A percentile compares a stretch with the other conserved stretches of the same genome.
Evolutionary conservation across 1,140 invertebrate genomes (phyloP).

Genomic region (Phenacoccus solenopsis): DNA sequence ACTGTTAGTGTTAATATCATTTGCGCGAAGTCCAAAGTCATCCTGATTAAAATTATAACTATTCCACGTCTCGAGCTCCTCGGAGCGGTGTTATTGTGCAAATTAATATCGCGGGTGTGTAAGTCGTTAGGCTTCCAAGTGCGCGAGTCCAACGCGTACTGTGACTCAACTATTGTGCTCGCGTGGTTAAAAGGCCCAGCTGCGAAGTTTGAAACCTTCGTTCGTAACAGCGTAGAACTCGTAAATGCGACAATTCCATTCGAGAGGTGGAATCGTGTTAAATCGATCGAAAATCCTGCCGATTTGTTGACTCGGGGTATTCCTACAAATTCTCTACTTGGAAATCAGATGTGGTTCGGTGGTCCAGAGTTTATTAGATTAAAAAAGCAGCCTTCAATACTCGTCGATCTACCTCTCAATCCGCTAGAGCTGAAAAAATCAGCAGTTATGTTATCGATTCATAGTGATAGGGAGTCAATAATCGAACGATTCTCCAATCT

Average conservation of each 20-base stretch:
- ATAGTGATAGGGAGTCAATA: neutral
- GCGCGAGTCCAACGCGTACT: too few species aligned
- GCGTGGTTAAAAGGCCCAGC: neutral
- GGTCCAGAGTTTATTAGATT: neutral
- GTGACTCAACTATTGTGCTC: neutral
- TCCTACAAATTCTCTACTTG: neutral
- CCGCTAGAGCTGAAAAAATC: neutral
- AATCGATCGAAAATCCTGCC: neutral
- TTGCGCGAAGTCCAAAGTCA: constrained; percentile 31
- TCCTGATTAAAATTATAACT: constrained; percentile 31
- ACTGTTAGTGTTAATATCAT: constrained; percentile 5
- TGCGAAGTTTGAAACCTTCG: neutral
- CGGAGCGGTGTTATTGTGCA: too few species aligned
- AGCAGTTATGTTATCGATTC: neutral
- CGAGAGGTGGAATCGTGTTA: constrained; percentile 18
- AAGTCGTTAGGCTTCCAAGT: too few species aligned
- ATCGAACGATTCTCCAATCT: neutral
- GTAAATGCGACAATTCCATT: neutral
- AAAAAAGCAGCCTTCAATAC: neutral
- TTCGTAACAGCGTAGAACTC: neutral
- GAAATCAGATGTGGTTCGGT: neutral
- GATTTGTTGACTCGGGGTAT: constrained; percentile 18
- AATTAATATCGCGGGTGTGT: too few species aligned
- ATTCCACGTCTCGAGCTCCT: too few species aligned
- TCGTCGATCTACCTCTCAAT: neutral